Evolutionary conservation across 2,888 invertebrate species (phyloP).

Genomic region (Ormyrus nitidulus): DNA sequence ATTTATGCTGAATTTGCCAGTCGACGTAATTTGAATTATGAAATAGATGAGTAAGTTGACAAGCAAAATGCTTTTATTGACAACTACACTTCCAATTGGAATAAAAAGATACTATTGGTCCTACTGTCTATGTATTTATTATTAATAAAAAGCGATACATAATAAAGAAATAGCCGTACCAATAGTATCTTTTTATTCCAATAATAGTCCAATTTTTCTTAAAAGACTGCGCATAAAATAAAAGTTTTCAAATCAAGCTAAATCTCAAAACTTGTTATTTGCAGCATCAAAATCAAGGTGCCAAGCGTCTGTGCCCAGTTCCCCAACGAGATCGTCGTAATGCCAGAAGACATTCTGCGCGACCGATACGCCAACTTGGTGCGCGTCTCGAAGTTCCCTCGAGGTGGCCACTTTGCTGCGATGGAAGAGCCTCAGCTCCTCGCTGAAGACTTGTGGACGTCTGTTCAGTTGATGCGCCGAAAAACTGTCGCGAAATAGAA

Average conservation of each 20-base stretch:
- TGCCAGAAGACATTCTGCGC: constrained; percentile 79
- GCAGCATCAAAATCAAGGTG: constrained; percentile 82
- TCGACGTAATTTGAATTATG: neutral
- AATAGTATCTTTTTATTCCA: too few relatives aligned
- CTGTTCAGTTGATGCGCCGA: constrained; percentile 56
- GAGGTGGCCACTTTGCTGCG: constrained; percentile 92
- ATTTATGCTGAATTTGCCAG: constrained; percentile 80
- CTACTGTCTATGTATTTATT: too few relatives aligned
- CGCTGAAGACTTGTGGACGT: constrained; percentile 78
- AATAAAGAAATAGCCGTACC: too few relatives aligned
- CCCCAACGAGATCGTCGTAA: constrained; percentile 81
- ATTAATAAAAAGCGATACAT: too few relatives aligned
- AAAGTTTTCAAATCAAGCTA: too few relatives aligned
- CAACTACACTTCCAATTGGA: too few relatives aligned
- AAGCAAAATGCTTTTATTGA: too few relatives aligned
- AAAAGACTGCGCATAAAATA: too few relatives aligned
- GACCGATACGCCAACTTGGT: constrained; percentile 82
- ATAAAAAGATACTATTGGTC: too few relatives aligned
- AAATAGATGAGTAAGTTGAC: constrained; percentile 41
- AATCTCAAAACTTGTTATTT: constrained; percentile 63
- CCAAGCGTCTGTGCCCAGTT: constrained; percentile 86
- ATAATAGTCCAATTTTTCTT: too few relatives aligned
- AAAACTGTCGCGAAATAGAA: too few relatives aligned
- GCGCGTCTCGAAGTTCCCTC: constrained; percentile 80
- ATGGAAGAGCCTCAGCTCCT: constrained; percentile 85